Evolutionary conservation across 2,888 invertebrate genomes (phyloP).

Genomic region (Elysia crispata): DNA sequence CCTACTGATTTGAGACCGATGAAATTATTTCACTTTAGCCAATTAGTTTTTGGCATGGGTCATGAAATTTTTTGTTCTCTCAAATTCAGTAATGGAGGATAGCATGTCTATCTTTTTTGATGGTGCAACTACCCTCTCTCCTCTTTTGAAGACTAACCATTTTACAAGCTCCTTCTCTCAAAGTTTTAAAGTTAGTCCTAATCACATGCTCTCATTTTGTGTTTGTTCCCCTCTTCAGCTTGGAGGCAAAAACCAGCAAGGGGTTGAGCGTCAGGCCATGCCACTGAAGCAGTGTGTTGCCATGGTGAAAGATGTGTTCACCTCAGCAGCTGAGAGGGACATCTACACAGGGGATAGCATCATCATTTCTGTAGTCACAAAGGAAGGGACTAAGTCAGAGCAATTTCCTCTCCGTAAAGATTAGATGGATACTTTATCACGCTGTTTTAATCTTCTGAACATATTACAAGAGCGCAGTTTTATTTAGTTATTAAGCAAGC

Average conservation of each 20-base stretch:
- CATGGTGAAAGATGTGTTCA: slow-evolving; percentile 95
- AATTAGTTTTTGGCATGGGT: too few species aligned
- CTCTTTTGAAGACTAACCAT: too few species aligned
- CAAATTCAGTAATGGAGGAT: too few species aligned
- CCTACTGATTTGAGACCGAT: too few species aligned
- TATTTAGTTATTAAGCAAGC: background rate
- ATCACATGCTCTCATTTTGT: too few species aligned
- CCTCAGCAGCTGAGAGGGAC: slow-evolving; percentile 97
- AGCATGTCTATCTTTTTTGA: too few species aligned
- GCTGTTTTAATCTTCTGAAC: slow-evolving; percentile 2
- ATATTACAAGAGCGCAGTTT: background rate
- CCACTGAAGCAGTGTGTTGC: slow-evolving; percentile 89
- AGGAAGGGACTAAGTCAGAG: slow-evolving; percentile 86
- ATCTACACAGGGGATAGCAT: slow-evolving; percentile 97
- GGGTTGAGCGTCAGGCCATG: slow-evolving; percentile 82
- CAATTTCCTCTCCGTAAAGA: slow-evolving; percentile 90
- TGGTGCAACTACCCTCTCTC: too few species aligned
- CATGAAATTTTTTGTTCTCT: too few species aligned
- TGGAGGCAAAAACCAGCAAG: slow-evolving; percentile 91
- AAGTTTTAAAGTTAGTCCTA: too few species aligned
- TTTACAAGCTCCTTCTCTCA: too few species aligned
- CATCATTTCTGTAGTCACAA: slow-evolving; percentile 90
- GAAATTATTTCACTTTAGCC: too few species aligned
- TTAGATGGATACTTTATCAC: slow-evolving; percentile 78
- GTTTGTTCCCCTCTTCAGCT: slow-evolving; percentile 80